Conservation (phyloP, 2,888 invertebrate genomes). For the Lepas anatifera region DNA sequence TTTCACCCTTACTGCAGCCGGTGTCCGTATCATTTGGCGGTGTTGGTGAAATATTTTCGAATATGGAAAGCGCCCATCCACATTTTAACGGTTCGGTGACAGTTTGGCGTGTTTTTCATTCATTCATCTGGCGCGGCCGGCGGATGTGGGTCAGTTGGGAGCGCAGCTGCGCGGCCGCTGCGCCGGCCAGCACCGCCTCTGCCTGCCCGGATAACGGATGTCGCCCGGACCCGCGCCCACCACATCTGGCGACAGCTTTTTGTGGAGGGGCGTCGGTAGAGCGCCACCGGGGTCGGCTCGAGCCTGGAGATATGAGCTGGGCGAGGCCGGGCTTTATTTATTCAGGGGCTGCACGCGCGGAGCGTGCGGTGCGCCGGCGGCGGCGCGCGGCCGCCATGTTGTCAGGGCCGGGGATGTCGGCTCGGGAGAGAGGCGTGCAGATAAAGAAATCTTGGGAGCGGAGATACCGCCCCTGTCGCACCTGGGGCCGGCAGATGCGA, state of each 20-base stretch:
- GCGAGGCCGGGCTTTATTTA: not conserved
- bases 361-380: not conserved
- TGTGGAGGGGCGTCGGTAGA: not conserved
- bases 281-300: not conserved
- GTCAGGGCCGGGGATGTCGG: not conserved
- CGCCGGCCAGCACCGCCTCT: not conserved
- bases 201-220: not conserved
- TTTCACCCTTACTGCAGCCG: not conserved
- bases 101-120: not conserved
- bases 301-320: not conserved
- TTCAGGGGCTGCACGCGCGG: not conserved
- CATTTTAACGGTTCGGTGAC: too few species aligned
- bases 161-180: not conserved
- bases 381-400: not conserved
- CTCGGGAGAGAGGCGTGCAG: too few species aligned
- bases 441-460: too few species aligned
- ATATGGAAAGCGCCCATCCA: too few species aligned
- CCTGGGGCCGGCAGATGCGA: too few species aligned
- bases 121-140: not conserved
- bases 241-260: conserved; percentile 8
- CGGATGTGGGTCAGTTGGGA: not conserved
- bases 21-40: not conserved
- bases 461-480: too few species aligned
- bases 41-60: too few species aligned
- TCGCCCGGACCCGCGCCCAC: not conserved